Conservation (phyloP, 2,888 invertebrate species). For the Belgica antarctica region DNA sequence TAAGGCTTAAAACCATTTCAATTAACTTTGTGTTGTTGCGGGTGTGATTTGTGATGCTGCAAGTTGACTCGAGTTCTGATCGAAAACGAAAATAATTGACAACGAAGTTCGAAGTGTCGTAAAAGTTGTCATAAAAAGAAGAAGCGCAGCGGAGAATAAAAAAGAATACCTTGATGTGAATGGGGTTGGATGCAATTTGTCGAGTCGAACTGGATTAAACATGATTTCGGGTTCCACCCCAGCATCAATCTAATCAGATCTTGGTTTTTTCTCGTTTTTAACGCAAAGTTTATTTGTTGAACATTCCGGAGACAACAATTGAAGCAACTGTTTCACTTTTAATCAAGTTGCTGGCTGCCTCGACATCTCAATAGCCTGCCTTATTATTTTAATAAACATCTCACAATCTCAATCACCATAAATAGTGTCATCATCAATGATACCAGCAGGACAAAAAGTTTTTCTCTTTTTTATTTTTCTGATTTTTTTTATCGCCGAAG, state of each 20-base stretch:
- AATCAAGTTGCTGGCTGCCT: slow-evolving; percentile 2
- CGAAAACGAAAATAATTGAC: slow-evolving; percentile 16
- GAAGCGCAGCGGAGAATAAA: slow-evolving; percentile 4
- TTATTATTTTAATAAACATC: slow-evolving; percentile 44
- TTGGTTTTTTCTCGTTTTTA: slow-evolving; percentile 7
- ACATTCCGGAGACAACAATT: neutral
- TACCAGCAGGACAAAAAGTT: slow-evolving; percentile 40
- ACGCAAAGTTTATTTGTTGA: neutral
- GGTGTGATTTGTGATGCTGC: neutral
- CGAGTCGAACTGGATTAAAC: slow-evolving; percentile 27
- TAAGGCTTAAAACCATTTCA: neutral
- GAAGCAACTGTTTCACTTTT: slow-evolving; percentile 3
- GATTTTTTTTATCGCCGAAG: slow-evolving; percentile 35
- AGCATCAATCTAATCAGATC: slow-evolving; percentile 39
- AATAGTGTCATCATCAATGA: slow-evolving; percentile 44
- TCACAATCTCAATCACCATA: slow-evolving; percentile 44
- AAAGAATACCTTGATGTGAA: slow-evolving; percentile 36
- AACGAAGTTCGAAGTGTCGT: neutral
- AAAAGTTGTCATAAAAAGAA: slow-evolving; percentile 20
- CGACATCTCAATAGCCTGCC: slow-evolving; percentile 2
- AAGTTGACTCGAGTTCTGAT: neutral
- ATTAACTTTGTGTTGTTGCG: neutral
- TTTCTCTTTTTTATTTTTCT: slow-evolving; percentile 5
- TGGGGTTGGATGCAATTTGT: slow-evolving; percentile 43
- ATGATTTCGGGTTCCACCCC: slow-evolving; percentile 31